Evolutionary conservation across 1,140 invertebrate genomes (phyloP).

Genomic region (Magallana ariakensis): DNA sequence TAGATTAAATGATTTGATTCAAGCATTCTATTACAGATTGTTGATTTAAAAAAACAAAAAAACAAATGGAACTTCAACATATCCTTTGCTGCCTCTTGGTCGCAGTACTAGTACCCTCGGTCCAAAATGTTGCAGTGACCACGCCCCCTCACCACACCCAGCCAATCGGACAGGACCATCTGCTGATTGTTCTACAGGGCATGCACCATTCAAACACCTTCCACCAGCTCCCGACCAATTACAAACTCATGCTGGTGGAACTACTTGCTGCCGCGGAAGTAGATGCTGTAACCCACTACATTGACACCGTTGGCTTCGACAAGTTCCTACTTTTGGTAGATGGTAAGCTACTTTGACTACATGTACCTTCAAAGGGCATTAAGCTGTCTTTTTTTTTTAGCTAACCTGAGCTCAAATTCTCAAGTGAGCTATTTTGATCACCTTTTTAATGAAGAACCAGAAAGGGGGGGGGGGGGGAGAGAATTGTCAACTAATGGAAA

Average conservation of each 20-base stretch:
- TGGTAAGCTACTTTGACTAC: constrained; percentile 6
- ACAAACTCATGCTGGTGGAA: constrained; percentile 47
- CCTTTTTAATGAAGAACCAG: no score
- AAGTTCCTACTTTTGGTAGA: constrained; percentile 44
- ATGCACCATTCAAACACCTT: constrained; percentile 40
- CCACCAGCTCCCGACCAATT: constrained; percentile 9
- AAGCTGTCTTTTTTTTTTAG: no score
- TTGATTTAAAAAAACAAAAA: neutral
- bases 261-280: constrained; percentile 51
- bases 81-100: neutral
- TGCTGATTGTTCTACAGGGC: constrained; percentile 29
- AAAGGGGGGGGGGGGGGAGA: no score
- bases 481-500: no score
- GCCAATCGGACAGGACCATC: constrained; percentile 39
- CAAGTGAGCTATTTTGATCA: no score
- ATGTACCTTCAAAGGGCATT: no score
- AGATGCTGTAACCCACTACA: constrained; percentile 44
- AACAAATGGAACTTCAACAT: neutral
- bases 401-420: no score
- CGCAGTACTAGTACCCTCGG: neutral
- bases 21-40: neutral
- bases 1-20: no score
- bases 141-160: neutral
- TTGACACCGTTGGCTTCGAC: constrained; percentile 47
- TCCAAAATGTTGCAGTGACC: neutral